Evolutionary conservation across 2,113 vertebrate species (phyloP).

Genomic region (Verasper variegatus): DNA sequence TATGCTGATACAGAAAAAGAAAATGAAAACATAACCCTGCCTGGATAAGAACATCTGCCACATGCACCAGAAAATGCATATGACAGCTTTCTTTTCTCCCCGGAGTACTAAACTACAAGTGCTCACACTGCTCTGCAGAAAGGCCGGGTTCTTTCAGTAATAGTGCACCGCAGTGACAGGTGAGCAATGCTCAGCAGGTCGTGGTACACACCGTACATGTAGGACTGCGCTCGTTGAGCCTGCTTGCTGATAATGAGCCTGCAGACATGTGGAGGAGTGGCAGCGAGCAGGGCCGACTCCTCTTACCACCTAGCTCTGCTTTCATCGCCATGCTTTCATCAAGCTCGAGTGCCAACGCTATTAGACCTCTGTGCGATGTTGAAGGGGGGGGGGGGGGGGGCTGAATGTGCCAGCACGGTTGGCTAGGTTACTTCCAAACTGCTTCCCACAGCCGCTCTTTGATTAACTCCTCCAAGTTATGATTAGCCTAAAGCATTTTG

Average conservation of each 20-base stretch:
- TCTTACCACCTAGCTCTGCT: conserved; percentile 66
- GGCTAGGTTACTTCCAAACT: conserved; percentile 65
- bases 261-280: conserved; percentile 63
- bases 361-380: conserved; percentile 66
- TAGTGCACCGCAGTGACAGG: conserved; percentile 52
- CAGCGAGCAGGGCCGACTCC: conserved; percentile 60
- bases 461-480: conserved; percentile 59
- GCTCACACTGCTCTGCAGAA: conserved; percentile 24
- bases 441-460: conserved; percentile 57
- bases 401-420: conserved; percentile 62
- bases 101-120: conserved; percentile 16
- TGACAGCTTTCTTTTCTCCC: conserved; percentile 6
- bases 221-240: conserved; percentile 33
- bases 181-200: conserved; percentile 58
- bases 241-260: conserved; percentile 56
- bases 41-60: conserved; percentile 35
- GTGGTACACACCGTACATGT: conserved; percentile 44
- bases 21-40: conserved; percentile 6
- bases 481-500: conserved; percentile 52
- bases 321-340: conserved; percentile 71
- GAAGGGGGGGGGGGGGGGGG: conserved; percentile 51
- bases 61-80: conserved; percentile 9
- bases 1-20: background rate
- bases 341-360: conserved; percentile 67
- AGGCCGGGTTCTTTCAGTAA: conserved; percentile 30